Evolutionary conservation across 1,140 invertebrate species (phyloP).

Genomic region (Calliopsis andreniformis): DNA sequence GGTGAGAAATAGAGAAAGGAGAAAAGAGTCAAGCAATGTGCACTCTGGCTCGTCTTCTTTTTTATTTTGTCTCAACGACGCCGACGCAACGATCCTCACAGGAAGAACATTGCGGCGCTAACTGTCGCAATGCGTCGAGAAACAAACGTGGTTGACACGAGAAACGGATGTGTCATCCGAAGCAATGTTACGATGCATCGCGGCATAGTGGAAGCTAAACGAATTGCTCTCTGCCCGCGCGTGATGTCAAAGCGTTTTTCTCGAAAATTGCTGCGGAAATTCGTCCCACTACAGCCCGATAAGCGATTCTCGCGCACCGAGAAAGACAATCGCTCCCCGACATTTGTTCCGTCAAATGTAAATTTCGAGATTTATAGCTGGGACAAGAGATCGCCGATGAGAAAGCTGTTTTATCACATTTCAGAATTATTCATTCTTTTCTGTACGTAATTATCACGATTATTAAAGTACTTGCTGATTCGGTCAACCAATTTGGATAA

Average conservation of each 20-base stretch:
- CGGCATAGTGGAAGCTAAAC: slow-evolving; percentile 57
- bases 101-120: slow-evolving; percentile 14
- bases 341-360: slow-evolving; percentile 25
- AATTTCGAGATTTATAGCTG: slow-evolving; percentile 5
- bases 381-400: not conserved
- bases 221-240: slow-evolving; percentile 45
- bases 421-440: not conserved
- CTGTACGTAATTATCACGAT: not conserved
- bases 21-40: not conserved
- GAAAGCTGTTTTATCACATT: not conserved
- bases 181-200: slow-evolving; percentile 50
- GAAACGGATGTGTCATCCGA: slow-evolving; percentile 56
- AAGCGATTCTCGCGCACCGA: slow-evolving; percentile 15
- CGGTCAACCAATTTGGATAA: not conserved
- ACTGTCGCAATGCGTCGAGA: slow-evolving; percentile 18
- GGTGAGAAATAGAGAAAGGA: not conserved
- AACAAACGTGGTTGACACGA: slow-evolving; percentile 52
- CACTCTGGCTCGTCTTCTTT: not conserved
- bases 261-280: slow-evolving; percentile 58
- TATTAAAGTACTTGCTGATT: not conserved
- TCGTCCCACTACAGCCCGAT: slow-evolving; percentile 27
- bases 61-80: too few relatives aligned
- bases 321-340: not conserved
- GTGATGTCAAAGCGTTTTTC: slow-evolving; percentile 61
- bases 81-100: not conserved